Conservation (phyloP, 2,888 invertebrate genomes). For the Melinopterus prodromus region DNA sequence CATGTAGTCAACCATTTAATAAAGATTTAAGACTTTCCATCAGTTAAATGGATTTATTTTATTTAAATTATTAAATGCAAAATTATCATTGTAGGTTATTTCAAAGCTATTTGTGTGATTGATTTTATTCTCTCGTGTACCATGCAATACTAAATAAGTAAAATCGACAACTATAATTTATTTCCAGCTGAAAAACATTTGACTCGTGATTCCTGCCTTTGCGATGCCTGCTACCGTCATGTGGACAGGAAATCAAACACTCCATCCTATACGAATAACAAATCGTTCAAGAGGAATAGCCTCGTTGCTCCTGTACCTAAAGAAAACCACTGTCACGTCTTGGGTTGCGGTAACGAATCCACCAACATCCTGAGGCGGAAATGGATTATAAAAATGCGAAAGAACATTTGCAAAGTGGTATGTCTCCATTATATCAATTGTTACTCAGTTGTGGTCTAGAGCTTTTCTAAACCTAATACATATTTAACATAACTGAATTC, state of each 20-base stretch:
- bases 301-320: slow-evolving; percentile 57
- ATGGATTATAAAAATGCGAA: slow-evolving; percentile 76
- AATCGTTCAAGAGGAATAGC: slow-evolving; percentile 53
- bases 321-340: slow-evolving; percentile 69
- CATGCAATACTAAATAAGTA: background rate
- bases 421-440: slow-evolving; percentile 38
- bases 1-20: too few species aligned
- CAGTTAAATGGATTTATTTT: too few species aligned
- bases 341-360: slow-evolving; percentile 68
- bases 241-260: slow-evolving; percentile 84
- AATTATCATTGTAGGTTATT: background rate
- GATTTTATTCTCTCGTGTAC: background rate
- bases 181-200: slow-evolving; percentile 78
- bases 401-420: slow-evolving; percentile 72
- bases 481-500: slow-evolving; percentile 7
- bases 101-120: background rate
- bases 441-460: background rate
- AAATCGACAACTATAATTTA: slow-evolving; percentile 7
- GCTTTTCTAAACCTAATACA: background rate
- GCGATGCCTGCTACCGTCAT: slow-evolving; percentile 87
- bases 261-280: slow-evolving; percentile 70
- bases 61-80: too few species aligned
- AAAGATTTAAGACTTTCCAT: too few species aligned
- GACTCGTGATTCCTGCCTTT: slow-evolving; percentile 84
- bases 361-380: slow-evolving; percentile 74